Conservation (phyloP, 2,888 invertebrate genomes). For the Brenthis ino region DNA sequence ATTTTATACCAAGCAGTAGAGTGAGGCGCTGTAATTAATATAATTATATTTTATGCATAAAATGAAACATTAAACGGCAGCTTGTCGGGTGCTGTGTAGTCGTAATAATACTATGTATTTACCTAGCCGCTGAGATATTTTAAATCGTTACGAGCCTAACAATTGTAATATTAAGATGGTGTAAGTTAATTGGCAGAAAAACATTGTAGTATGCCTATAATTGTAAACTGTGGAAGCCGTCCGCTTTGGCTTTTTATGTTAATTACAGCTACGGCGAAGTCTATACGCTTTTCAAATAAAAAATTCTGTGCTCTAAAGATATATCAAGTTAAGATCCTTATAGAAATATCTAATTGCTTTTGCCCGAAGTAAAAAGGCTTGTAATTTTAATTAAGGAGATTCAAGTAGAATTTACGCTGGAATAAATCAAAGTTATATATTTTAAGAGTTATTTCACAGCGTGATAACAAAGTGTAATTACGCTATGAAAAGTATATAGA, state of each 20-base stretch:
- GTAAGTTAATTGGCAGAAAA: constrained; percentile 30
- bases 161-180: constrained; percentile 24
- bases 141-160: constrained; percentile 19
- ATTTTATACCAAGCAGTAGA: neutral
- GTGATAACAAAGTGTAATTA: no score
- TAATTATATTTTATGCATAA: neutral
- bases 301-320: constrained; percentile 15
- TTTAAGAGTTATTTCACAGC: no score
- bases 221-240: constrained; percentile 24
- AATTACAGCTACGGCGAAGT: constrained; percentile 19
- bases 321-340: constrained; percentile 6
- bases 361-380: constrained; percentile 10
- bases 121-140: constrained; percentile 15
- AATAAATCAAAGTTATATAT: no score
- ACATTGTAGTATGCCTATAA: constrained; percentile 28
- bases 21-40: neutral
- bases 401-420: no score
- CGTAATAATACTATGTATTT: neutral
- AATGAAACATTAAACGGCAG: neutral
- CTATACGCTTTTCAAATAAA: constrained; percentile 8
- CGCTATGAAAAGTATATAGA: no score
- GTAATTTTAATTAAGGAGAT: constrained; percentile 12
- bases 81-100: neutral
- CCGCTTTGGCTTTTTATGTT: constrained; percentile 28
- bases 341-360: constrained; percentile 13